Conservation (phyloP, 2,797 vertebrate genomes). For the Champsocephalus esox region DNA sequence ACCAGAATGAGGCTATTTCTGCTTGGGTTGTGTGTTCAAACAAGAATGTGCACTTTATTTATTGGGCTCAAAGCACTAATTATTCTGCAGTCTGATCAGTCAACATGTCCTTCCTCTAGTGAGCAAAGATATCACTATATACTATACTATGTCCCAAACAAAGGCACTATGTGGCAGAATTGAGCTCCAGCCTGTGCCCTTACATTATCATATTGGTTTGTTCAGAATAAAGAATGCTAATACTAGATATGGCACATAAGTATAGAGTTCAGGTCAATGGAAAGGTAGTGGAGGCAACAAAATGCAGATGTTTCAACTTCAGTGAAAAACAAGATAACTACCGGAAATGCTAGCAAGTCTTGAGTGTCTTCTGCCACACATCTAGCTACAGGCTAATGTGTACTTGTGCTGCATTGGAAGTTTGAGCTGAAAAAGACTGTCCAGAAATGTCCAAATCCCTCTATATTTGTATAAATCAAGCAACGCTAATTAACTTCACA, state of each 20-base stretch:
- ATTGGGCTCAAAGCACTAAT: slow-evolving; percentile 48
- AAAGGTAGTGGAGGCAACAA: neutral
- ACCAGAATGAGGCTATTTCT: slow-evolving; percentile 40
- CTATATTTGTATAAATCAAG: slow-evolving; percentile 15
- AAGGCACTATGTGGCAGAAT: slow-evolving; percentile 12
- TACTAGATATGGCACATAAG: neutral
- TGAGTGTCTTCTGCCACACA: neutral
- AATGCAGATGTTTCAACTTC: neutral
- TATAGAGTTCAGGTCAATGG: neutral
- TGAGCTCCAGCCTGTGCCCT: neutral
- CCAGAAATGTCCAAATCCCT: slow-evolving; percentile 18
- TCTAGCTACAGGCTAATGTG: slow-evolving; percentile 6
- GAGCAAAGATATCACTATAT: slow-evolving; percentile 3
- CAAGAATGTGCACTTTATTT: slow-evolving; percentile 29
- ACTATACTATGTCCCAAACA: neutral
- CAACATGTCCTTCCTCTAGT: slow-evolving; percentile 13
- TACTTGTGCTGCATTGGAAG: slow-evolving; percentile 2
- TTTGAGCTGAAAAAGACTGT: slow-evolving; percentile 11
- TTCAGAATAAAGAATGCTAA: slow-evolving; percentile 1
- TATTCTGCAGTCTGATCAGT: slow-evolving; percentile 47
- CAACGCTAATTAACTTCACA: slow-evolving; percentile 4
- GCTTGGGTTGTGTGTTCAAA: slow-evolving; percentile 39
- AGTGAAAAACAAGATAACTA: neutral
- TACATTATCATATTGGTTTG: neutral
- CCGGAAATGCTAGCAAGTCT: neutral